These are phyloP conservation scores for Mastigias papua DNA, from an alignment of 30 jellyfish, hydroid and myxozoan species.

Conservation along the genomic window DNA sequence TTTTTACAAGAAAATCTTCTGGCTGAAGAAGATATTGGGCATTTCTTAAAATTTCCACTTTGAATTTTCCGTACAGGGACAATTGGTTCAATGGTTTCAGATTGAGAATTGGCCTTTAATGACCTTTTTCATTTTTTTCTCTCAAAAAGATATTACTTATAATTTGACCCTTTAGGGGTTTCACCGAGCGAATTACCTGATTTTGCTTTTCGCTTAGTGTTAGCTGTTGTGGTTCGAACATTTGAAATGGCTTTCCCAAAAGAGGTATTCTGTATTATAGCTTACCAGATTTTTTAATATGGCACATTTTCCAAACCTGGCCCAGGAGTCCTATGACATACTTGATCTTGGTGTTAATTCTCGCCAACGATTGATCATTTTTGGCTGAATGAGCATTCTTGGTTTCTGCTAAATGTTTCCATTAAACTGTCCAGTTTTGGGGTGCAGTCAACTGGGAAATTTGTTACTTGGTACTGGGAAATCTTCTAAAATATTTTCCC, in stretches of 20 bases:
- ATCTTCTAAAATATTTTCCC: no score
- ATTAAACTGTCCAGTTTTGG: neutral
- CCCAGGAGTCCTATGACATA: constrained; percentile 21
- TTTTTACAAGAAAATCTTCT: no score
- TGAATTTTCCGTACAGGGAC: no score
- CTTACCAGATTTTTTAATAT: neutral
- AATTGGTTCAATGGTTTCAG: no score
- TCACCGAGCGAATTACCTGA: constrained; percentile 4
- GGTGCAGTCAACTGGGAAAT: constrained; percentile 3
- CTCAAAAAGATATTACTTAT: constrained; percentile 8
- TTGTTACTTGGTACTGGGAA: constrained; percentile 20
- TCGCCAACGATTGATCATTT: constrained; percentile 18
- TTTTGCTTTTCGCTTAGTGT: constrained; percentile 13
- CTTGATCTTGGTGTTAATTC: constrained; percentile 11
- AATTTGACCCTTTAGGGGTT: neutral
- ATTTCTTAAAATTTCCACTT: no score
- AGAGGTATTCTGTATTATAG: constrained; percentile 24
- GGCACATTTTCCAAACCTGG: constrained; percentile 15
- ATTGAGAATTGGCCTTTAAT: no score
- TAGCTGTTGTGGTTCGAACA: constrained; percentile 21
- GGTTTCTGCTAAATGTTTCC: constrained; percentile 11
- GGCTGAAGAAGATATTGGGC: no score
- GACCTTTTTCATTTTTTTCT: constrained; percentile 28
- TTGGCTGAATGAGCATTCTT: neutral
- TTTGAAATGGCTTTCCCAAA: constrained; percentile 9